Evolutionary conservation across 2,888 invertebrate genomes (phyloP).

Genomic region (Erpobdella octoculata): DNA sequence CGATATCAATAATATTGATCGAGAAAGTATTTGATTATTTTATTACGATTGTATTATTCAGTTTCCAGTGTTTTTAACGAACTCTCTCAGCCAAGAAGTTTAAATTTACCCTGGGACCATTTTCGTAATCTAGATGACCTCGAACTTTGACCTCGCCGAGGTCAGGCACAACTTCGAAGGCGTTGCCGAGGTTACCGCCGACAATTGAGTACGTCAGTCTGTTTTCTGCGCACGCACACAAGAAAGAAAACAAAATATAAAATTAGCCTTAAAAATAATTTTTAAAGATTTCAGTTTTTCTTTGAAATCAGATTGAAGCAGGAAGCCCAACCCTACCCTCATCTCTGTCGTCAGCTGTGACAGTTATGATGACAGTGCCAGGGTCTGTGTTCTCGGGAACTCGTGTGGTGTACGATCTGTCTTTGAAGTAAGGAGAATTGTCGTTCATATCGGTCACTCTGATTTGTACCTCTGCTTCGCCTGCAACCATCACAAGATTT

Average conservation of each 20-base stretch:
- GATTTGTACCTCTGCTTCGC: conserved; percentile 94
- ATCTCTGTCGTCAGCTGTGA: conserved; percentile 97
- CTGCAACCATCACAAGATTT: conserved; percentile 55
- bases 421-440: conserved; percentile 96
- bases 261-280: background rate
- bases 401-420: conserved; percentile 83
- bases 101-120: conserved; percentile 33
- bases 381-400: conserved; percentile 93
- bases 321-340: conserved; percentile 54
- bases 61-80: too few relatives aligned
- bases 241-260: background rate
- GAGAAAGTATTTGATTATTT: too few relatives aligned
- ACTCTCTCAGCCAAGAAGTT: background rate
- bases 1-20: too few relatives aligned
- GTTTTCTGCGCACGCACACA: conserved; percentile 33
- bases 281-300: background rate
- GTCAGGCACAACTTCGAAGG: conserved; percentile 89
- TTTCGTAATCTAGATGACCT: conserved; percentile 38
- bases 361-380: conserved; percentile 78
- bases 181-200: conserved; percentile 95
- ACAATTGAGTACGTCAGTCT: conserved; percentile 90
- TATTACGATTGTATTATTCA: too few relatives aligned
- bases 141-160: conserved; percentile 71
- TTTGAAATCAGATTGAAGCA: background rate
- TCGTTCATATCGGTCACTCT: conserved; percentile 98